phyloP scores from a whole-genome alignment of 2,797 vertebrate species.

The Chaunax sp. region DNA sequence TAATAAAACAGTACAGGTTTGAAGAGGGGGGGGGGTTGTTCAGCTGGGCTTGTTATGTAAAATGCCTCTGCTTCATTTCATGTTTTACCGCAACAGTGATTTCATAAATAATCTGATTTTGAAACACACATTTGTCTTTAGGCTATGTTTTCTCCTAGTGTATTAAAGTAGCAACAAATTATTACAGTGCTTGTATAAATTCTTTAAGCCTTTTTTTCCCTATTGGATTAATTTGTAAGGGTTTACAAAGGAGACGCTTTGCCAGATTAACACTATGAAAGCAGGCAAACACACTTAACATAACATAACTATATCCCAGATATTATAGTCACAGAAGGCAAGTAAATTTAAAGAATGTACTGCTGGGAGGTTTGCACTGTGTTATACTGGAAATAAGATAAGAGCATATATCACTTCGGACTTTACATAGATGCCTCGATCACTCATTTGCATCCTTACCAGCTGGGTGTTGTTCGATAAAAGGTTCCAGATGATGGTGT shows the following conservation, averaged over 20 bases:
- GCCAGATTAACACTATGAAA: constrained; percentile 59
- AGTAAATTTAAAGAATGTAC: background rate
- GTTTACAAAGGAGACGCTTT: constrained; percentile 57
- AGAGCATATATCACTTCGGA: too few relatives aligned
- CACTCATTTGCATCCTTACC: constrained; percentile 55
- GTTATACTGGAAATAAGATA: background rate
- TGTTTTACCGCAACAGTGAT: background rate
- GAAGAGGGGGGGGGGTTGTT: background rate
- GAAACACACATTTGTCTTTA: background rate
- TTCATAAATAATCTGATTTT: constrained; percentile 21
- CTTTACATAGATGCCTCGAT: too few relatives aligned
- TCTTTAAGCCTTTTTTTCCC: constrained; percentile 35
- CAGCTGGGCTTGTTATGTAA: constrained; percentile 10
- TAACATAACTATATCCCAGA: constrained; percentile 46
- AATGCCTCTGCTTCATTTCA: background rate
- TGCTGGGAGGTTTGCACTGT: background rate
- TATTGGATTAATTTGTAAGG: constrained; percentile 55
- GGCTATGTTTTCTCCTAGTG: background rate
- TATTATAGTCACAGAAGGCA: constrained; percentile 41
- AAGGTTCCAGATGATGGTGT: constrained; percentile 80
- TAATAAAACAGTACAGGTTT: constrained; percentile 1
- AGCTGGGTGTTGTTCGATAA: constrained; percentile 35
- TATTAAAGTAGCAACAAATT: background rate
- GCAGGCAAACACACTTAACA: constrained; percentile 44
- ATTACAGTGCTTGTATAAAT: background rate